Conservation (phyloP, 2,888 invertebrate genomes). For the Diloba caeruleocephala region DNA sequence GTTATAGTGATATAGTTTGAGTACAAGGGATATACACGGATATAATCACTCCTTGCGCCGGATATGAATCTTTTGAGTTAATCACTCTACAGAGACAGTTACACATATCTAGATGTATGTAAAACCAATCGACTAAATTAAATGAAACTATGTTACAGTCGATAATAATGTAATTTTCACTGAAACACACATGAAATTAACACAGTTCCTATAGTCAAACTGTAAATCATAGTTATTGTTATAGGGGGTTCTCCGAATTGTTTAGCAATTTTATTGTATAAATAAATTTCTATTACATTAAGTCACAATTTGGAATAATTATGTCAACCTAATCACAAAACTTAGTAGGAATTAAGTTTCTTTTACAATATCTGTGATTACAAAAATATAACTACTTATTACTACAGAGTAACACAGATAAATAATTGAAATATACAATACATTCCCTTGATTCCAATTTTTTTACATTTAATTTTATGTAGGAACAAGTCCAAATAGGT, state of each 20-base stretch:
- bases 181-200: conserved; percentile 78
- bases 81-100: too few relatives aligned
- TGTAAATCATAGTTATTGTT: conserved; percentile 46
- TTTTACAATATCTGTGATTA: conserved; percentile 74
- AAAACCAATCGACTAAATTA: background rate
- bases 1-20: too few relatives aligned
- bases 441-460: conserved; percentile 65
- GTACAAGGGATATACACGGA: too few relatives aligned
- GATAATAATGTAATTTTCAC: conserved; percentile 85
- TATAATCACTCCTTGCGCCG: too few relatives aligned
- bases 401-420: conserved; percentile 77
- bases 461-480: conserved; percentile 61
- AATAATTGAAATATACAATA: conserved; percentile 74
- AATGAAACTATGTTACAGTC: conserved; percentile 70
- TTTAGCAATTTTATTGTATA: conserved; percentile 27
- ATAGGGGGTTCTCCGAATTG: conserved; percentile 52
- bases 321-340: conserved; percentile 49
- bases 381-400: conserved; percentile 85
- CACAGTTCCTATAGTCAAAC: conserved; percentile 59
- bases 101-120: too few relatives aligned
- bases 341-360: conserved; percentile 47
- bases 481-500: conserved; percentile 73
- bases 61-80: too few relatives aligned
- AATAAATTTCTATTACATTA: conserved; percentile 39
- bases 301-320: conserved; percentile 49